Evolutionary conservation across 2,797 vertebrate species (phyloP), one percentile per base, ranked within the genome.

Genomic region (Thripadectes ignobilis): DNA sequence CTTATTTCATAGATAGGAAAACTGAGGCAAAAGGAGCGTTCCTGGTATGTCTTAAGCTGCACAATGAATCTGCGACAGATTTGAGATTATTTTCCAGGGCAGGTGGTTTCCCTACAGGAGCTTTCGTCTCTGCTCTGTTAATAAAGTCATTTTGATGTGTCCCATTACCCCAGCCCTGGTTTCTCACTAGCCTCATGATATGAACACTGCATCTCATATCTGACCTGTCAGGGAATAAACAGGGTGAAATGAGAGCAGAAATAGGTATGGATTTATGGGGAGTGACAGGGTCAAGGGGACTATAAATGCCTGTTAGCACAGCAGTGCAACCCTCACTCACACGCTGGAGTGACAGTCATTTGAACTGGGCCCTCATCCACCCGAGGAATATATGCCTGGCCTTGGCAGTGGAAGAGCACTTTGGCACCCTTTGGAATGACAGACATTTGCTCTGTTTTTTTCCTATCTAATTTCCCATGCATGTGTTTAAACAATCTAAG

Each of bases 121-220:
- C 59, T 93, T 48, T 87, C 61, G 66, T 27, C 59, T 85, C 52
- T 61, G 65, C 65, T 77, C 57, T 66, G 51, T 73, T 95, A 88
- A 95, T 95, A 76, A 92, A 95, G 90, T 81, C 2, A 66, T 90
- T 95, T 84, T 90, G 84, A 95, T 91, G 91, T 89, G 88, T 87
- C 30, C 51, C 49, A 81, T 96, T 89, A 46, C 32, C 57, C 68
- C 34, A 72, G 57, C 54, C 36, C 61, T 22, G 36, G 57, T 80
- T 94, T 92, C 94, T 89, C 39, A 12, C 84, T 87, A 76, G 81
- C 34, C 61, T 92, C 89, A 62, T 85, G 85, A 89, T 91, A 75
- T 46, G 78, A 95, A 71, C 73, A 72, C 55, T 55, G 41, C 6
- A 36, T 81, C 91, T 87, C 72, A 76, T 77, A 82, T 61, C 91